A percentile compares a stretch with the other conserved stretches of the same genome.
These are phyloP conservation scores for Ormyrus thymus DNA, from an alignment of 2,888 invertebrate genomes.

Conservation along the genomic window DNA sequence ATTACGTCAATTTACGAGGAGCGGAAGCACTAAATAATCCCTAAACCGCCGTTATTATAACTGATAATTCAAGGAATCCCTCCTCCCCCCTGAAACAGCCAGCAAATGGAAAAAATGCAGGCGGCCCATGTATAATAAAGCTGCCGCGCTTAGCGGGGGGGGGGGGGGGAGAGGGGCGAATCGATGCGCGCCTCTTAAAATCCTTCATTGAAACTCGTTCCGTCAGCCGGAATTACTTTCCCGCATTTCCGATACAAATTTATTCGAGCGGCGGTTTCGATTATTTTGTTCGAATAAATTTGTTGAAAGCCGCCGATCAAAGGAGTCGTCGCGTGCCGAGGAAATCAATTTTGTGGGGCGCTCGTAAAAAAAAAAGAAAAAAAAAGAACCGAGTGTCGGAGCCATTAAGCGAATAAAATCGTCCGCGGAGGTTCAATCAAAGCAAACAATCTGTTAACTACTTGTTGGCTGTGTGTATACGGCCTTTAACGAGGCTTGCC, in stretches of 20 bases:
- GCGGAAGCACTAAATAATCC: too few species aligned
- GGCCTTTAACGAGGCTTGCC: too few species aligned
- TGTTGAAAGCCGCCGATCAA: slow-evolving; percentile 30
- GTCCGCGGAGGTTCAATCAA: background rate
- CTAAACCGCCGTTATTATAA: too few species aligned
- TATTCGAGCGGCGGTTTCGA: slow-evolving; percentile 5
- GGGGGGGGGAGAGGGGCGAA: background rate
- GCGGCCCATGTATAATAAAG: slow-evolving; percentile 7
- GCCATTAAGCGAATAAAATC: slow-evolving; percentile 14
- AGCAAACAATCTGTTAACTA: slow-evolving; percentile 36
- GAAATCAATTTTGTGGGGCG: slow-evolving; percentile 28
- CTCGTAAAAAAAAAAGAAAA: background rate
- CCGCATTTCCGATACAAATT: slow-evolving; percentile 31
- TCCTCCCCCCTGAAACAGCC: too few species aligned
- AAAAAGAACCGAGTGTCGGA: background rate
- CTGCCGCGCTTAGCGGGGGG: background rate
- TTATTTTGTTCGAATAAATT: slow-evolving; percentile 23
- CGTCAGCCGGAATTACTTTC: slow-evolving; percentile 36
- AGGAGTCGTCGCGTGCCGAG: background rate
- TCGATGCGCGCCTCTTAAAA: slow-evolving; percentile 12
- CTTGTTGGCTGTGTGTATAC: slow-evolving; percentile 21
- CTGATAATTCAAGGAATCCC: too few species aligned
- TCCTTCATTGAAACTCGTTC: slow-evolving; percentile 39
- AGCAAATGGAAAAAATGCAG: too few species aligned
- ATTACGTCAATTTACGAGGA: too few species aligned